phyloP scores from a whole-genome alignment of 2,113 vertebrate genomes.

The Rhinoderma darwinii region DNA sequence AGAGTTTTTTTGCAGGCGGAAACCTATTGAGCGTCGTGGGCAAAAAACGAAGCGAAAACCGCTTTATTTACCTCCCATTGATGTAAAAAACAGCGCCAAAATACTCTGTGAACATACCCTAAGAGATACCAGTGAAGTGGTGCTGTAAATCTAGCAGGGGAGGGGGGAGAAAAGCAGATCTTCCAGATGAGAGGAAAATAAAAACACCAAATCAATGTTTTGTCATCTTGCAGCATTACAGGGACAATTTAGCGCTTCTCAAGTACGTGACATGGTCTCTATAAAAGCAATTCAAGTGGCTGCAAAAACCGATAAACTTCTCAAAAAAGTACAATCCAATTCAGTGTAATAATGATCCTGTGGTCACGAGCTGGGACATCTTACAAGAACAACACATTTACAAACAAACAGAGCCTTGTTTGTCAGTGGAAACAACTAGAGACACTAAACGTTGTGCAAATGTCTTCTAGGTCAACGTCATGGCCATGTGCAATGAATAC shows the following conservation, averaged over 20 bases:
- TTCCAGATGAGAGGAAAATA: neutral
- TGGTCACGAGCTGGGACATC: constrained; percentile 59
- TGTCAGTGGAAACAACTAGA: neutral
- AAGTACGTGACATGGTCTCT: constrained; percentile 2
- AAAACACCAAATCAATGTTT: constrained; percentile 15
- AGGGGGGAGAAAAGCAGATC: neutral
- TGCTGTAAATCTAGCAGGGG: neutral
- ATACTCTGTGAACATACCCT: no score
- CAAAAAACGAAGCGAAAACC: no score
- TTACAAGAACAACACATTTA: constrained; percentile 14
- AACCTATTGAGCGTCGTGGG: no score
- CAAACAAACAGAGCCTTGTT: constrained; percentile 39
- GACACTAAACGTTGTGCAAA: constrained; percentile 8
- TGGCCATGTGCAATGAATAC: neutral
- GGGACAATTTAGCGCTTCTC: neutral
- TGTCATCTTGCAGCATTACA: neutral
- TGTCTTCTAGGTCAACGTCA: neutral
- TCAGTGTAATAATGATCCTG: constrained; percentile 56
- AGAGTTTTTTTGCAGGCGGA: no score
- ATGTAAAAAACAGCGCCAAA: no score
- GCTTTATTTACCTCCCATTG: no score
- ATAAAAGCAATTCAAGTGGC: constrained; percentile 28
- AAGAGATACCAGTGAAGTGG: neutral
- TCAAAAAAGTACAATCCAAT: constrained; percentile 56
- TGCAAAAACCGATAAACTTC: neutral